These are phyloP conservation scores for Megathymus violae DNA, from an alignment of 1,140 invertebrate species.

Conservation along the genomic window DNA sequence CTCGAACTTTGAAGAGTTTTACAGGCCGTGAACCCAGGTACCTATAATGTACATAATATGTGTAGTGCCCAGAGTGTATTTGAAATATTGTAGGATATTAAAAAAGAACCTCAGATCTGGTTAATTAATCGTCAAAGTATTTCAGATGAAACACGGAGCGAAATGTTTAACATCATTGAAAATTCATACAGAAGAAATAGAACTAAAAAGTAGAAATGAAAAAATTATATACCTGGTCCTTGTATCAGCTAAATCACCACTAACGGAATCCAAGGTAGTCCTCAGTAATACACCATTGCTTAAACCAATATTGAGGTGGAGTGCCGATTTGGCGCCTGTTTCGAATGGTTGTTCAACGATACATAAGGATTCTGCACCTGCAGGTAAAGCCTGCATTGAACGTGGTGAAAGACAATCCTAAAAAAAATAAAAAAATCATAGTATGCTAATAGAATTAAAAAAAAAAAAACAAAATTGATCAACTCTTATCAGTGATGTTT, in stretches of 20 bases:
- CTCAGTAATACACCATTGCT: constrained; percentile 98
- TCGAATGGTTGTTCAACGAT: constrained; percentile 94
- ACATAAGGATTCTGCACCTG: constrained; percentile 97
- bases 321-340: constrained; percentile 87
- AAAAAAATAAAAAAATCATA: constrained; percentile 39
- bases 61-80: constrained; percentile 4
- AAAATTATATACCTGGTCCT: constrained; percentile 88
- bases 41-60: constrained; percentile 47
- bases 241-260: constrained; percentile 98
- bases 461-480: background rate
- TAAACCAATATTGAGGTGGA: constrained; percentile 99
- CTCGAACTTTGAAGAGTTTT: constrained; percentile 97
- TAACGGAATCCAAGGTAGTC: constrained; percentile 97
- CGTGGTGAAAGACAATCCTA: constrained; percentile 95
- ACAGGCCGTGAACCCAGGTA: constrained; percentile 98
- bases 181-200: constrained; percentile 14
- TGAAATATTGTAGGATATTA: background rate
- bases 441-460: too few species aligned
- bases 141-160: constrained; percentile 80
- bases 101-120: constrained; percentile 70
- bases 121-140: constrained; percentile 74
- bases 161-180: constrained; percentile 69
- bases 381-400: constrained; percentile 98
- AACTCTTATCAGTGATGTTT: constrained; percentile 52
- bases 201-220: too few species aligned